Conservation (phyloP, 2,888 invertebrate genomes). For the Netelia fuscicornis region DNA sequence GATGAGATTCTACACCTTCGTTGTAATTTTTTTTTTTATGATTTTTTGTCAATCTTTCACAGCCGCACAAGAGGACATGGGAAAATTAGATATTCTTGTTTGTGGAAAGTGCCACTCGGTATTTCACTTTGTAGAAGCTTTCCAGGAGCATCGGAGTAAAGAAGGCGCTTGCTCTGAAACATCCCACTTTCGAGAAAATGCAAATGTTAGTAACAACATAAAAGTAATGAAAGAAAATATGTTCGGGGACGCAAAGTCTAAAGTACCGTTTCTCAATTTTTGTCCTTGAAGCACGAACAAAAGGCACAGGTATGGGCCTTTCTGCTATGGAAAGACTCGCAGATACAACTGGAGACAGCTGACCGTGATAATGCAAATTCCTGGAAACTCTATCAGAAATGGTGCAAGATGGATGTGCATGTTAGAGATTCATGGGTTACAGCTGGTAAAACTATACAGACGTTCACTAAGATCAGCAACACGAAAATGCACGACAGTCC, state of each 20-base stretch:
- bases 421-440: constrained; percentile 92
- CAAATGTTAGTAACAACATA: constrained; percentile 87
- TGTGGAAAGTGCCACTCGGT: constrained; percentile 94
- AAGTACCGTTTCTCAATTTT: constrained; percentile 27
- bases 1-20: not conserved
- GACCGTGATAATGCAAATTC: constrained; percentile 87
- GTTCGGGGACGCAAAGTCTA: constrained; percentile 20
- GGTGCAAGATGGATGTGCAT: constrained; percentile 92
- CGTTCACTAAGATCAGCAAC: constrained; percentile 88
- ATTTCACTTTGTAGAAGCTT: constrained; percentile 92
- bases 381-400: constrained; percentile 93
- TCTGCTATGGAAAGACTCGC: constrained; percentile 91
- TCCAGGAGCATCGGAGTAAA: constrained; percentile 89
- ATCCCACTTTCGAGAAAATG: constrained; percentile 87
- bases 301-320: constrained; percentile 95
- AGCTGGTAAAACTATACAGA: constrained; percentile 92
- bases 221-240: not conserved
- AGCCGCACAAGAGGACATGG: constrained; percentile 92
- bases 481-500: constrained; percentile 88
- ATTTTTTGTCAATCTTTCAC: constrained; percentile 74
- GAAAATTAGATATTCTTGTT: constrained; percentile 91
- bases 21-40: not conserved
- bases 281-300: constrained; percentile 87
- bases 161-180: constrained; percentile 87
- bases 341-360: constrained; percentile 84